Conservation (phyloP, 2,888 invertebrate species). For the Tetropium fuscum region DNA sequence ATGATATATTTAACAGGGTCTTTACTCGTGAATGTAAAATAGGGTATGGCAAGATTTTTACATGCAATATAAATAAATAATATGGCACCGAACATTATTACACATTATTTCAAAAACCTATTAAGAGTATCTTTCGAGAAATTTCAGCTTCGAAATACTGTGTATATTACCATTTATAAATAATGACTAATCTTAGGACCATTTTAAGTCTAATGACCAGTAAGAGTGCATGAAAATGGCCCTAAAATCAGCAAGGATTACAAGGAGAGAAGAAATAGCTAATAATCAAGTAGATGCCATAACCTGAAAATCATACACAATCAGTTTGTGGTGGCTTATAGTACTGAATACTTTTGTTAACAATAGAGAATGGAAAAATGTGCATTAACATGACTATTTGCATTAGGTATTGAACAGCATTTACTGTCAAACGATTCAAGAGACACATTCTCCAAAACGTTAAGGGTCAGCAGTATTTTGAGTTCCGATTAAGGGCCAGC, state of each 20-base stretch:
- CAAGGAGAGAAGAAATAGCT: not conserved
- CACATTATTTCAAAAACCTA: conserved; percentile 25
- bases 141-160: conserved; percentile 13
- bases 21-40: conserved; percentile 27
- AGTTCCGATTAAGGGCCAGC: no score
- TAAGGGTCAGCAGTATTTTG: no score
- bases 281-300: not conserved
- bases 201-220: conserved; percentile 12
- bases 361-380: not conserved
- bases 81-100: conserved; percentile 48
- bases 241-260: conserved; percentile 19
- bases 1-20: conserved; percentile 30
- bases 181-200: conserved; percentile 24
- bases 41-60: conserved; percentile 49
- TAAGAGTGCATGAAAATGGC: conserved; percentile 16
- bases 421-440: no score
- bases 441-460: no score
- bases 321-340: not conserved
- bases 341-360: not conserved
- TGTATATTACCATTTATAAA: conserved; percentile 20
- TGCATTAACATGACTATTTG: no score
- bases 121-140: conserved; percentile 3
- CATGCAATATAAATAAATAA: conserved; percentile 44
- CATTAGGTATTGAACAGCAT: no score
- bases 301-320: not conserved